Conservation (phyloP, 2,888 invertebrate species). For the Meliscaeva auricollis region DNA sequence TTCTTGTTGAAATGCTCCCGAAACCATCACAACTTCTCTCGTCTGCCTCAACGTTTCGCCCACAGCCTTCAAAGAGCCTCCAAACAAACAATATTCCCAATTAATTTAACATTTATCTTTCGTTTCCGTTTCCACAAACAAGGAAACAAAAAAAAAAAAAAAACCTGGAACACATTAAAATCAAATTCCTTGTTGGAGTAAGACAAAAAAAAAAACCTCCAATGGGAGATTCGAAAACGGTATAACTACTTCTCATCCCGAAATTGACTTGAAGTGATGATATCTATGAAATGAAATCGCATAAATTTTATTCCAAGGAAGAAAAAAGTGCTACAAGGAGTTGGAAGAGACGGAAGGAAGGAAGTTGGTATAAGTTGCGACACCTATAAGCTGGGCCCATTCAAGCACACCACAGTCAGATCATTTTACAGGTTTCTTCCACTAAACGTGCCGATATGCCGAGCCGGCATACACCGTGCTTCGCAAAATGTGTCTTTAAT, state of each 20-base stretch:
- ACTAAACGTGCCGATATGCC: slow-evolving; percentile 65
- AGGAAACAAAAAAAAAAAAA: slow-evolving; percentile 36
- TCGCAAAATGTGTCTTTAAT: slow-evolving; percentile 73
- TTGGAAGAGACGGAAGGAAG: neutral
- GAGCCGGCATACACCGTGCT: slow-evolving; percentile 63
- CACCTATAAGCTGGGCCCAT: neutral
- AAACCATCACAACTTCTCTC: too few species aligned
- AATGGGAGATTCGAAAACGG: slow-evolving; percentile 26
- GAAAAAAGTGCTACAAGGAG: slow-evolving; percentile 44
- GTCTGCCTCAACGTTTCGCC: too few species aligned
- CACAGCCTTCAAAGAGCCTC: neutral
- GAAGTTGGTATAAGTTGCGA: neutral
- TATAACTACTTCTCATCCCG: slow-evolving; percentile 3
- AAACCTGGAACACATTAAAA: slow-evolving; percentile 35
- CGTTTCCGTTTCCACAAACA: slow-evolving; percentile 19
- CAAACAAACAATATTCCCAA: slow-evolving; percentile 44
- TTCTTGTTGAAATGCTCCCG: neutral
- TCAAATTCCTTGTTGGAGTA: slow-evolving; percentile 43
- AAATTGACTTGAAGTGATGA: slow-evolving; percentile 74
- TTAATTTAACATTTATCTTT: slow-evolving; percentile 73
- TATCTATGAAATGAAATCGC: slow-evolving; percentile 74
- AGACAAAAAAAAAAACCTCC: slow-evolving; percentile 13
- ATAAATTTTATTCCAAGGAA: slow-evolving; percentile 65
- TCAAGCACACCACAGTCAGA: slow-evolving; percentile 29
- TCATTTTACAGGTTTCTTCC: slow-evolving; percentile 54